Evolutionary conservation across 2,797 vertebrate species (phyloP), one percentile per base, ranked within the genome.

Genomic region (Neopelma chrysocephalum): DNA sequence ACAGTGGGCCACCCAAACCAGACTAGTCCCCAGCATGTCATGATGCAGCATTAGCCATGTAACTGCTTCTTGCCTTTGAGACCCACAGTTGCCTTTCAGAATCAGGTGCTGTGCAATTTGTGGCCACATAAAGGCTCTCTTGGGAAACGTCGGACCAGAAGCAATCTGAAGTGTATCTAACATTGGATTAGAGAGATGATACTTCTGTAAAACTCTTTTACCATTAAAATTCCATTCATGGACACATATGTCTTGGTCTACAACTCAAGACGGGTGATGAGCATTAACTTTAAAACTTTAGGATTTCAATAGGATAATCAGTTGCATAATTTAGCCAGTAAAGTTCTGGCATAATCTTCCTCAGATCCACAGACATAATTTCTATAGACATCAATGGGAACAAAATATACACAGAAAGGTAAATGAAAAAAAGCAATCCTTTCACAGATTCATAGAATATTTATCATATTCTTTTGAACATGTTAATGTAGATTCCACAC

Each of bases 391-490:
- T 32, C 29, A 89, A 32, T 51, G 15, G 32, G 66, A 93, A 70
- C 19, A 78, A 89, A 77, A 15, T 13, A 73, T 26, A 58, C n/a
- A 71, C 8, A 94, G 61, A 90, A 81, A 87, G 2, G 17, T 56
- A 85, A 95, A 88, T 50, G 34, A 36, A 76, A 70, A 71, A 91
- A 77, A 58, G 3, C 7, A 80, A 54, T 25, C 0, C 51, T 81
- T 73, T 79, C 34, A 42, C 13, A 54, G 58, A 68, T 54, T 48
- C 34, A 25, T 3, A 68, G 13, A 79, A 13, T 68, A 73, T 73
- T 91, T 81, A 69, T 89, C 29, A 83, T 62, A 62, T 82, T 85
- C 22, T 83, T 81, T 76, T 68, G 29, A 88, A 75, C 62, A 89
- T 58, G 27, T n/a, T 82, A 87, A 82, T 48, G 47, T 11, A 51